A percentile compares a stretch with the other conserved stretches of the same genome.
Conservation (phyloP, 2,113 vertebrate species). For the Uria lomvia region DNA sequence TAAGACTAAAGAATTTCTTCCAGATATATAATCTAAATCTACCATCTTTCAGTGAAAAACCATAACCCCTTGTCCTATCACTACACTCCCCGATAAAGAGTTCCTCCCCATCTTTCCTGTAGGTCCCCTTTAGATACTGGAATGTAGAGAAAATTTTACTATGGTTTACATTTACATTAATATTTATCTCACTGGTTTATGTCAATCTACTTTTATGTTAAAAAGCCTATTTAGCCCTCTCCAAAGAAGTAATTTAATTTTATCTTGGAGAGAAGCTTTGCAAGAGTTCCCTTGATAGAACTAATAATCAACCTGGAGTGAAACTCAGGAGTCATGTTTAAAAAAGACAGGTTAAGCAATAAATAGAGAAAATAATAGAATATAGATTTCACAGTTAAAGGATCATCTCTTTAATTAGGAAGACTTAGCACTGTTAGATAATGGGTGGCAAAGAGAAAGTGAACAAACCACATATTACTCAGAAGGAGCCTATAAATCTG, state of each 20-base stretch:
- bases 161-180: background rate
- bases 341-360: conserved; percentile 28
- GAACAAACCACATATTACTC: conserved; percentile 14
- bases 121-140: background rate
- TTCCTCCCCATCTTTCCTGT: background rate
- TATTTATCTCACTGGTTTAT: background rate
- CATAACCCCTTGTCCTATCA: background rate
- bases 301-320: background rate
- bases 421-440: conserved; percentile 27
- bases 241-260: conserved; percentile 30
- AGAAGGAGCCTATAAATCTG: conserved; percentile 24
- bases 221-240: background rate
- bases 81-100: background rate
- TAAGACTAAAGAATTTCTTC: background rate
- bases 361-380: conserved; percentile 55
- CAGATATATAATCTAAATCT: background rate
- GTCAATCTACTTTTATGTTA: background rate
- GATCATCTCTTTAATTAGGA: conserved; percentile 59
- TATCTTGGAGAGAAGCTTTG: background rate
- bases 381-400: conserved; percentile 62
- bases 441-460: conserved; percentile 3
- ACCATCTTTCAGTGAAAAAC: background rate
- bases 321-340: conserved; percentile 9
- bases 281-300: conserved; percentile 8
- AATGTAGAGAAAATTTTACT: background rate